These are phyloP conservation scores for Melanotaenia boesemani DNA, from an alignment of 2,797 vertebrate genomes.

Conservation along the genomic window DNA sequence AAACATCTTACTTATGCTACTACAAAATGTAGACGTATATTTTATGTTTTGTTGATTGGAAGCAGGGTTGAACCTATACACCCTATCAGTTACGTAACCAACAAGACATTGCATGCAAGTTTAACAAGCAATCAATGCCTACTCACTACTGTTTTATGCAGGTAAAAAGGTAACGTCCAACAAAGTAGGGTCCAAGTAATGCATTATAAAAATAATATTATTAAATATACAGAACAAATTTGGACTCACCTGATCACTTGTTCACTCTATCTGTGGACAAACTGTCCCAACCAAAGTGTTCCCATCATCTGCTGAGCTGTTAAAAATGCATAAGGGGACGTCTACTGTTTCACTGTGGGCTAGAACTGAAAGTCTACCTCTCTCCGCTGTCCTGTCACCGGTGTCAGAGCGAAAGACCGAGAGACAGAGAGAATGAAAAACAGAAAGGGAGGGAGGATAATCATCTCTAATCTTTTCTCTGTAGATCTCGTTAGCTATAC, in stretches of 20 bases:
- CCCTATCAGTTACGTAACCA: slow-evolving; percentile 19
- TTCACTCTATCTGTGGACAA: slow-evolving; percentile 76
- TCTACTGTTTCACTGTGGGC: slow-evolving; percentile 77
- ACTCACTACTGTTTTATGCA: background rate
- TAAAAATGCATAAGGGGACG: slow-evolving; percentile 81
- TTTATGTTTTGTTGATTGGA: background rate
- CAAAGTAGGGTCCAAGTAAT: slow-evolving; percentile 27
- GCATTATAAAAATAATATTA: slow-evolving; percentile 7
- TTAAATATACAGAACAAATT: slow-evolving; percentile 30
- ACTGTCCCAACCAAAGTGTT: slow-evolving; percentile 75
- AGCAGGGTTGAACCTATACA: background rate
- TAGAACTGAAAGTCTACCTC: slow-evolving; percentile 73
- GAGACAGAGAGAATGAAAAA: slow-evolving; percentile 22
- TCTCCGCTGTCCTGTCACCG: slow-evolving; percentile 55
- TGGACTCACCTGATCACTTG: slow-evolving; percentile 76
- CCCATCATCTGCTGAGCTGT: slow-evolving; percentile 83
- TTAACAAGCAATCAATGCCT: slow-evolving; percentile 1
- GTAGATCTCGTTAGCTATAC: slow-evolving; percentile 71
- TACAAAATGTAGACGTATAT: background rate
- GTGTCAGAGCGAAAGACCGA: slow-evolving; percentile 47
- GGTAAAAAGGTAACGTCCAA: slow-evolving; percentile 2
- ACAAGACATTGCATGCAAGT: slow-evolving; percentile 2
- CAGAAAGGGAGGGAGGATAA: slow-evolving; percentile 67
- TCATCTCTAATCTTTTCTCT: slow-evolving; percentile 82
- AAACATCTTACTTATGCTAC: background rate